Evolutionary conservation across 1,140 invertebrate species (phyloP), one percentile per base, ranked within the genome.

Genomic region (Lethocerus indicus): DNA sequence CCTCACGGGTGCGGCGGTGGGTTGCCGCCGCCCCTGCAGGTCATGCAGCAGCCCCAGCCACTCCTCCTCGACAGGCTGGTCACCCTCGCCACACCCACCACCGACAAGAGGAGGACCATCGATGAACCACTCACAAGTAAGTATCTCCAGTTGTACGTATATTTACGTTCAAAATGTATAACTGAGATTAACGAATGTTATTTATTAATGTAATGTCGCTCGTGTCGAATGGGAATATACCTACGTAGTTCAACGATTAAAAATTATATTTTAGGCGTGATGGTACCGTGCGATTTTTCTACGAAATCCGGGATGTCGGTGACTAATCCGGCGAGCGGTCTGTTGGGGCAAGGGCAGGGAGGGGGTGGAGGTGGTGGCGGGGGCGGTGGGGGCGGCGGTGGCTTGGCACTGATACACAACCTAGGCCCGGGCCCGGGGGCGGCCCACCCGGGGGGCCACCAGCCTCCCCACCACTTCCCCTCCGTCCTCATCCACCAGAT

Each of bases 1-100:
- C 77, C 76, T 43, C 75, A 71, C 74, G 76, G 56, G 70, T 71
- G 41, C 76, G 71, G 61, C 59, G 64, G 40, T 51, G 58, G 55
- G 24, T 61, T 60, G 21, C 71, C 69, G 29, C 69, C 75, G 4
- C 72, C 75, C 18, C 62, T 78, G 20, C 61, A 79, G 25, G 64
- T 80, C 36, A 53, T 53, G 51, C 76, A 76, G 16, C 69, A 73
- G 36, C 59, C 63, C 18, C 64, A 52, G 32, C 53, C 56, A 21
- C 27, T 57, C 12, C 45, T 57, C 20, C 29, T 44, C 23, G 56
- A 57, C 44, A 27, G 53, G 20, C 41, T 55, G 20, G 56, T 57
- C 32, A 54, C 55, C 13, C 45, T 54, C 3, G 49, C 63, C 42
- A 61, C 63, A 1, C 74, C 72, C 14, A 16, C 12, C 6, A 23